These are phyloP conservation scores for Cryptus armator DNA, from an alignment of 2,888 invertebrate genomes.

Conservation along the genomic window DNA sequence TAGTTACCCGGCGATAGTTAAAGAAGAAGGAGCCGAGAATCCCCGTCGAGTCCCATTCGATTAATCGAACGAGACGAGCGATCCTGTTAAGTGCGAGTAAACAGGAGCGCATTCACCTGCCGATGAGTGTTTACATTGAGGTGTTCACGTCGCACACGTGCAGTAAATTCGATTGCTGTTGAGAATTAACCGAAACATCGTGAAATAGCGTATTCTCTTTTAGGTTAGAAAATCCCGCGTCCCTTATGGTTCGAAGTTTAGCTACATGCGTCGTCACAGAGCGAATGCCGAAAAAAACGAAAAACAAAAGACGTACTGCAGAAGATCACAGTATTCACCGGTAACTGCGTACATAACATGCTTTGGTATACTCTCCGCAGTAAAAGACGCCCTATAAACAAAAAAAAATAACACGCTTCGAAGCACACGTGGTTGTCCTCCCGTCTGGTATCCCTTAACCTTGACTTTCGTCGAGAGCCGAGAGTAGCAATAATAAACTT, in stretches of 20 bases:
- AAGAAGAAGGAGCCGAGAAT: background rate
- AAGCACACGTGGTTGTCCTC: constrained; percentile 20
- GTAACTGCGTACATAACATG: constrained; percentile 19
- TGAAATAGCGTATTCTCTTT: too few species aligned
- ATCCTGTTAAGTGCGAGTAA: background rate
- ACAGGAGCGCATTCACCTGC: constrained; percentile 19
- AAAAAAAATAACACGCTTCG: background rate
- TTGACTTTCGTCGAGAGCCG: constrained; percentile 49
- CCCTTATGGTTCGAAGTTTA: background rate
- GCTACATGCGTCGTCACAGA: background rate
- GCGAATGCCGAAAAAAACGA: background rate
- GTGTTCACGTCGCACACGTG: constrained; percentile 8
- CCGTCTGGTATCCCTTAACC: constrained; percentile 31
- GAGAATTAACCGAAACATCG: too few species aligned
- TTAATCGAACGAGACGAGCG: background rate
- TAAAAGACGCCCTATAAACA: constrained; percentile 2
- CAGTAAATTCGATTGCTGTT: background rate
- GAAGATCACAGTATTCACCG: background rate
- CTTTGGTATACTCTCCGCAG: constrained; percentile 33
- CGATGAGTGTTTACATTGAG: background rate
- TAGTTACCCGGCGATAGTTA: background rate
- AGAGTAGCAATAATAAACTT: background rate
- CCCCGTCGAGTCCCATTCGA: background rate
- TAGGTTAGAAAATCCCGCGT: background rate
- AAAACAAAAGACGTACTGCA: background rate